Conservation (phyloP, 2,113 vertebrate species). For the Podarcis cretensis region DNA sequence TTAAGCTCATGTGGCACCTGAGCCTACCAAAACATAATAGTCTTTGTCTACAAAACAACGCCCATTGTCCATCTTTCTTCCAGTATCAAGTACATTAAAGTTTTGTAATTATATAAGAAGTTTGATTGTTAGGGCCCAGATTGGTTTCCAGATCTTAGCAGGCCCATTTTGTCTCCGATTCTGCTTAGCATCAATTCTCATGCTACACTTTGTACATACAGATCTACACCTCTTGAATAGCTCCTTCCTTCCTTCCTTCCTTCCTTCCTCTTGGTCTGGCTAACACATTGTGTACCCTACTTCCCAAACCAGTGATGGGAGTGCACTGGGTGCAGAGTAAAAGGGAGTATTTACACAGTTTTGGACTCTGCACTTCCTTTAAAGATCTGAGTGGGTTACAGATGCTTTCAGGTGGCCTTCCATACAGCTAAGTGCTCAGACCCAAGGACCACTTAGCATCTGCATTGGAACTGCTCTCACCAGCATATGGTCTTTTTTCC, state of each 20-base stretch:
- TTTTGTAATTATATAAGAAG: background rate
- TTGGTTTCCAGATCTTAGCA: background rate
- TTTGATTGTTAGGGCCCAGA: background rate
- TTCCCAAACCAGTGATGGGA: no score
- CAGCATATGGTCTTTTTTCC: background rate
- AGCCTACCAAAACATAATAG: background rate
- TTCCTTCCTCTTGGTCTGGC: background rate
- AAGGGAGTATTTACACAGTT: no score
- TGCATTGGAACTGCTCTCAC: background rate
- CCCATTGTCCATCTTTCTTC: background rate
- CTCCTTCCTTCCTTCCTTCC: background rate
- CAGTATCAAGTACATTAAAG: background rate
- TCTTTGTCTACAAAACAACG: background rate
- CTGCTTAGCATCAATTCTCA: background rate
- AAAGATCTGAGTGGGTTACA: background rate
- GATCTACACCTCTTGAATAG: background rate
- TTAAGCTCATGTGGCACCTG: background rate
- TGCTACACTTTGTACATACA: background rate
- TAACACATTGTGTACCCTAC: no score
- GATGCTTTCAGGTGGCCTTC: background rate
- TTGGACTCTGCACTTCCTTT: background rate
- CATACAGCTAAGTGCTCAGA: no score
- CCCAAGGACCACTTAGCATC: background rate
- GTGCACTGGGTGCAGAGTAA: no score
- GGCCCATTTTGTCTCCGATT: background rate